Conservation (phyloP, 1,140 invertebrate species). For the Leguminivora glycinivorella region DNA sequence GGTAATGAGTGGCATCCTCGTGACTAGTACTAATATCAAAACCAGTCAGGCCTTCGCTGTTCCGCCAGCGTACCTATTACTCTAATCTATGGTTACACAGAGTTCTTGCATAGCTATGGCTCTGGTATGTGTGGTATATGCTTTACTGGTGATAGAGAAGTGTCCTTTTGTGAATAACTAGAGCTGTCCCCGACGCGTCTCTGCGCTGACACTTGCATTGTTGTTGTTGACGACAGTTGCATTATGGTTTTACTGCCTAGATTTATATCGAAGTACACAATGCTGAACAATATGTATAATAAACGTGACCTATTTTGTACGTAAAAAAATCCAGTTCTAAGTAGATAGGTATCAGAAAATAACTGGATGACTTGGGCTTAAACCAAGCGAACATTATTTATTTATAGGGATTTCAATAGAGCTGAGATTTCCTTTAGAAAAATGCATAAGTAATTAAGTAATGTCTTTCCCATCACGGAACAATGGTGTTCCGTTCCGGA, state of each 20-base stretch:
- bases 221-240: slow-evolving; percentile 24
- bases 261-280: slow-evolving; percentile 12
- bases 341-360: no score
- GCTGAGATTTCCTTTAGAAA: no score
- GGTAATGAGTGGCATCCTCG: slow-evolving; percentile 56
- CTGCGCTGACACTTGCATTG: slow-evolving; percentile 21
- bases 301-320: background rate
- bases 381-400: no score
- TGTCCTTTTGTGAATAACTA: background rate
- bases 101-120: background rate
- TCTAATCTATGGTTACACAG: background rate
- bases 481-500: no score
- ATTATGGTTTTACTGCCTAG: slow-evolving; percentile 20
- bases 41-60: slow-evolving; percentile 19
- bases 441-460: no score
- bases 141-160: background rate
- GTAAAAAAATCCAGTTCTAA: no score
- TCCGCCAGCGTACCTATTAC: background rate
- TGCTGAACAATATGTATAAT: background rate
- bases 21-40: slow-evolving; percentile 39
- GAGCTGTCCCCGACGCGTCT: background rate
- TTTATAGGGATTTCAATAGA: no score
- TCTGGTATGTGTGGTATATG: background rate
- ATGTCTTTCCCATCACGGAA: no score
- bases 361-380: no score